Evolutionary conservation across 2,113 vertebrate species (phyloP), one percentile per base, ranked within the genome.

Genomic region (Cathartes aura): DNA sequence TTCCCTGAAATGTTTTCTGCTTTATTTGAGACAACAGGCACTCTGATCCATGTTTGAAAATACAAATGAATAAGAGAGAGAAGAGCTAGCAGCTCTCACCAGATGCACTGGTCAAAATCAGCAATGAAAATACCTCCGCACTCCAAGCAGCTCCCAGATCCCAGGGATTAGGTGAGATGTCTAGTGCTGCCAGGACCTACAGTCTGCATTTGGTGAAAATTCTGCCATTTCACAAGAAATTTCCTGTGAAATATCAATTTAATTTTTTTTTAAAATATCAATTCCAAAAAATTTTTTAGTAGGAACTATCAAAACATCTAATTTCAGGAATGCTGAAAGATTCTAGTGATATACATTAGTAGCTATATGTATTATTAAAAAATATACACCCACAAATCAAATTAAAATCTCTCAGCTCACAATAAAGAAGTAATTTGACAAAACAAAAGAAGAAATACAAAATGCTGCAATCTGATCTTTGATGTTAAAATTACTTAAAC

Each of bases 1-100:
- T 80, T 90, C 75, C 59, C 89, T 66, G 45, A 81, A 92, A 87
- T 74, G 43, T 59, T 81, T 95, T 87, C 68, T 89, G 82, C 91
- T 83, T 89, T 84, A 71, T 66, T 86, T 52, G 64, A 95, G 81
- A 87, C 55, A 95, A 92, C 55, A 60, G 62, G 48, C 29, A 66
- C 38, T 62, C 89, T 84, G 67, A 80, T 29, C 26, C 55, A 38
- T 75, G 53, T 63, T 71, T 78, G 60, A 82, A 89, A 92, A 78
- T 17, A 53, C 34, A 92, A 88, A 78, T 34, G 90, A 89, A 53
- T 73, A 79, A 42, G 26, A 62, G 17, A 63, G 64, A 62, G 4
- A 22, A 29, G 26, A 86, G 42, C 53, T 66, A 89, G 82, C 18
- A 90, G 63, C 53, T 83, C 75, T 64, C 55, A 48, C 11, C 27